Conservation (phyloP, 2,113 vertebrate species). For the Malurus elegans region DNA sequence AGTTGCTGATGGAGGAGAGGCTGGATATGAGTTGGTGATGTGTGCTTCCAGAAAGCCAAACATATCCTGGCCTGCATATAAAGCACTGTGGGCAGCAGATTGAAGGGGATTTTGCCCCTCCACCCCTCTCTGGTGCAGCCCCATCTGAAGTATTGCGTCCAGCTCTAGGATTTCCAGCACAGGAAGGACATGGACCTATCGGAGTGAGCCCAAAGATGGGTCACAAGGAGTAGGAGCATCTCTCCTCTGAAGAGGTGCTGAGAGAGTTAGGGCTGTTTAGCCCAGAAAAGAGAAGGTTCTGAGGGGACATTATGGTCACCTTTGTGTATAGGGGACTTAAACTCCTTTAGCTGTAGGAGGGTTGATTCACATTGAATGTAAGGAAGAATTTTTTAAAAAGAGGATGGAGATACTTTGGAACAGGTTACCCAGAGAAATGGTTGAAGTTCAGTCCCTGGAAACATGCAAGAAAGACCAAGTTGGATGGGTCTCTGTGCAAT, state of each 20-base stretch:
- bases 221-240: background rate
- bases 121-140: background rate
- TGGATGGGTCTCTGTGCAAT: background rate
- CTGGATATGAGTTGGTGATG: accelerated
- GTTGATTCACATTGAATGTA: background rate
- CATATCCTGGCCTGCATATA: background rate
- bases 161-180: background rate
- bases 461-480: background rate
- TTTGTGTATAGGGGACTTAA: background rate
- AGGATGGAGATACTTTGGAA: background rate
- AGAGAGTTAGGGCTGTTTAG: background rate
- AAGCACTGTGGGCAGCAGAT: background rate
- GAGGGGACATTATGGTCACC: background rate
- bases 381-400: background rate
- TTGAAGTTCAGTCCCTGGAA: background rate
- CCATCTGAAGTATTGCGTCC: background rate
- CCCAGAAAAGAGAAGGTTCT: background rate
- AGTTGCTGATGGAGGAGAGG: background rate
- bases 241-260: background rate
- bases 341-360: background rate
- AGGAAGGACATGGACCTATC: background rate
- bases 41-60: background rate
- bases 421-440: accelerated
- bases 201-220: background rate
- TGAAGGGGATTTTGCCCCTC: background rate